phyloP scores from a whole-genome alignment of 2,797 vertebrate genomes.

The Xyrichtys novacula region DNA sequence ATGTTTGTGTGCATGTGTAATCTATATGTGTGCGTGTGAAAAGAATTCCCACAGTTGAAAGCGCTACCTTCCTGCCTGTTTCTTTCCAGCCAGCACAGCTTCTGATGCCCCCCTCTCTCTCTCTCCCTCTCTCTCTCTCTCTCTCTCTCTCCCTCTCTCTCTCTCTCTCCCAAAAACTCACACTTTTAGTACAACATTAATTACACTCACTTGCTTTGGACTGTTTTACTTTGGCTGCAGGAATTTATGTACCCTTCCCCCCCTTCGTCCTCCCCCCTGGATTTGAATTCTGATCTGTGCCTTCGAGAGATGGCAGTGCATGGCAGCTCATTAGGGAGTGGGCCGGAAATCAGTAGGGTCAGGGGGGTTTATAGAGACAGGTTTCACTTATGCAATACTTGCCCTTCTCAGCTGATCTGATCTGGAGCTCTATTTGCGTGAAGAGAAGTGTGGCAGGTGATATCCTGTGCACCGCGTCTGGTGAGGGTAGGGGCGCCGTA shows the following conservation, averaged over 20 bases:
- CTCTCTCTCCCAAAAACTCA: constrained; percentile 60
- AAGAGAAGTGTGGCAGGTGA: constrained; percentile 29
- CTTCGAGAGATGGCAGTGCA: constrained; percentile 55
- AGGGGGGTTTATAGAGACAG: constrained; percentile 36
- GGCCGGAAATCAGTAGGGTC: constrained; percentile 59
- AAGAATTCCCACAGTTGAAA: constrained; percentile 73
- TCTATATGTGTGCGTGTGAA: constrained; percentile 15
- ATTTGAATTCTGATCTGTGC: constrained; percentile 65
- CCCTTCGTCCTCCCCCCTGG: constrained; percentile 4
- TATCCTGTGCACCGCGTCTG: constrained; percentile 17
- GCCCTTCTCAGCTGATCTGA: constrained; percentile 55
- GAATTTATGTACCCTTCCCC: constrained; percentile 23
- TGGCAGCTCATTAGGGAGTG: constrained; percentile 70
- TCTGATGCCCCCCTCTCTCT: constrained; percentile 53
- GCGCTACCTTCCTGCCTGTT: constrained; percentile 56
- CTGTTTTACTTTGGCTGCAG: constrained; percentile 47
- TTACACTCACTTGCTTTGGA: constrained; percentile 41
- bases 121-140: constrained; percentile 14
- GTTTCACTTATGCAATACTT: constrained; percentile 53
- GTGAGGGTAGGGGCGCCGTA: background rate
- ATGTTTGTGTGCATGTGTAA: background rate
- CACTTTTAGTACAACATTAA: constrained; percentile 63
- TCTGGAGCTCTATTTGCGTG: constrained; percentile 27
- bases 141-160: too few species aligned
- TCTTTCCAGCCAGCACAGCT: constrained; percentile 43